These are phyloP conservation scores for Lampris megalopsis DNA, from an alignment of 2,113 vertebrate species.

Conservation along the genomic window DNA sequence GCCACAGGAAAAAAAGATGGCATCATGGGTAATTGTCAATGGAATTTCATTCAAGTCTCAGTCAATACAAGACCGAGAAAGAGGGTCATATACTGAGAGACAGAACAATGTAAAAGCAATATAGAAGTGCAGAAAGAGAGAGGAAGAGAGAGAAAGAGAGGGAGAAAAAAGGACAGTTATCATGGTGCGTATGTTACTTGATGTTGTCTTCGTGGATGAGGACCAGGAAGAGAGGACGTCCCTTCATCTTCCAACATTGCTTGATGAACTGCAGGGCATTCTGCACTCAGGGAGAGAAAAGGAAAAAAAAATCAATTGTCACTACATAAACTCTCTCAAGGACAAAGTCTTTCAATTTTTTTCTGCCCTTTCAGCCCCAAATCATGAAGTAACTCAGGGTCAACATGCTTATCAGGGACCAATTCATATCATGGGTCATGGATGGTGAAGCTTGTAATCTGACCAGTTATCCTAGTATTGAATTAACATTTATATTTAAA, in stretches of 20 bases:
- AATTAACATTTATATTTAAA: too few species aligned
- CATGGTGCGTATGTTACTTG: slow-evolving; percentile 81
- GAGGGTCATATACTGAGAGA: slow-evolving; percentile 30
- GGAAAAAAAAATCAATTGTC: too few species aligned
- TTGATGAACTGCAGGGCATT: slow-evolving; percentile 98
- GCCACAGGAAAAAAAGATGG: slow-evolving; percentile 6
- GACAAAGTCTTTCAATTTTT: too few species aligned
- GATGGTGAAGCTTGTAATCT: too few species aligned
- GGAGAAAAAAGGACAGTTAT: slow-evolving; percentile 6
- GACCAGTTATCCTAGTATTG: too few species aligned
- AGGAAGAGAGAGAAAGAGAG: slow-evolving; percentile 11
- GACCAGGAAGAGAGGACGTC: slow-evolving; percentile 93
- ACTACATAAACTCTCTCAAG: too few species aligned
- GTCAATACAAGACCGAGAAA: slow-evolving; percentile 14
- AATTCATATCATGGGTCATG: too few species aligned
- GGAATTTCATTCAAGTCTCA: slow-evolving; percentile 1
- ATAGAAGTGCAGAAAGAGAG: slow-evolving; percentile 27
- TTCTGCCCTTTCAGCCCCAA: too few species aligned
- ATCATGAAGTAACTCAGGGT: too few species aligned
- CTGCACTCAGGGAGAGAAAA: slow-evolving; percentile 72
- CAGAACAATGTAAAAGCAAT: background rate
- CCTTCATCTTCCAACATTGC: slow-evolving; percentile 98
- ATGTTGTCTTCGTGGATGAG: slow-evolving; percentile 99
- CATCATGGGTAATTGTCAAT: slow-evolving; percentile 3
- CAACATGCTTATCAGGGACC: too few species aligned